Evolutionary conservation across 2,797 vertebrate species (phyloP).

Genomic region (Lithobates sylvaticus): DNA sequence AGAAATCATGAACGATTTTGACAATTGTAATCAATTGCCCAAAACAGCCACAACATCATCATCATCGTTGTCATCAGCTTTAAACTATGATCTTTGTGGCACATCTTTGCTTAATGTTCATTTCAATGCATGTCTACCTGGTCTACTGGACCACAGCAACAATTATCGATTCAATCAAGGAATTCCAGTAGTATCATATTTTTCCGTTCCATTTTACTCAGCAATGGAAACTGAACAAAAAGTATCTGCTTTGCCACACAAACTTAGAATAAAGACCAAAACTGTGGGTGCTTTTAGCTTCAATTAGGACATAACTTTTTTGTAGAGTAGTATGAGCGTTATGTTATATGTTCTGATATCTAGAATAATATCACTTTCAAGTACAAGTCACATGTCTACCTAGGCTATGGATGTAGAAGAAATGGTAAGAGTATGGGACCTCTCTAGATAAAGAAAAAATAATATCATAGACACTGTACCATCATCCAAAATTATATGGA

Average conservation of each 20-base stretch:
- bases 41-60: neutral
- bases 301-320: too few relatives aligned
- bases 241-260: slow-evolving; percentile 74
- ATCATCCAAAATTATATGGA: too few relatives aligned
- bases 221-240: neutral
- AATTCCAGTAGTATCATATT: neutral
- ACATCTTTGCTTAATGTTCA: slow-evolving; percentile 13
- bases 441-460: too few relatives aligned
- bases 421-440: too few relatives aligned
- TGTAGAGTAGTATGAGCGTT: too few relatives aligned
- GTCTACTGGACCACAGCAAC: neutral
- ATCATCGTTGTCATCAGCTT: neutral
- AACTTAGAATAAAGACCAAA: slow-evolving; percentile 76
- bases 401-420: too few relatives aligned
- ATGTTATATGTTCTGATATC: too few relatives aligned
- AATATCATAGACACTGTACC: too few relatives aligned
- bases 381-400: too few relatives aligned
- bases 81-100: neutral
- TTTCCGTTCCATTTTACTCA: neutral
- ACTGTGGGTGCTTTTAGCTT: too few relatives aligned
- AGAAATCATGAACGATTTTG: neutral
- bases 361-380: too few relatives aligned
- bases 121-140: neutral
- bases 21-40: neutral
- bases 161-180: too few relatives aligned